Evolutionary conservation across 2,797 vertebrate species (phyloP), one percentile per base, ranked within the genome.

Genomic region (Rachycentron canadum): DNA sequence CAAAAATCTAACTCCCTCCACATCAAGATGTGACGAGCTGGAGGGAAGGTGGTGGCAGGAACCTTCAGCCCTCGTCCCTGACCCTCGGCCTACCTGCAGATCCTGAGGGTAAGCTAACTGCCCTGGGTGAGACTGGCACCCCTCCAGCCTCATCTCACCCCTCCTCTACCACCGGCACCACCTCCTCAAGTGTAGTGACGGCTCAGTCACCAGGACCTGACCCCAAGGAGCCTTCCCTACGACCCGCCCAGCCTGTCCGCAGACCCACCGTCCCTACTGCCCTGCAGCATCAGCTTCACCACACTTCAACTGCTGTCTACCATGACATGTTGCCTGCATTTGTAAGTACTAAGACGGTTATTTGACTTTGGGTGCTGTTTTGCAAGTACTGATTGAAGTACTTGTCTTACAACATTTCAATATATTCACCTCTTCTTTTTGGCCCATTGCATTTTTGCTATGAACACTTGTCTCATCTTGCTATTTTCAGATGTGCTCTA

Each of bases 21-120:
- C 50, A 38, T 69, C 17, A 89, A 99, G 98, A 99, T 94, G 98
- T 99, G 91, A 98, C 98, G 10, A 99, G 98, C 94, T 99, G 98
- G 98, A 97, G 98, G 97, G 98, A 99, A 97, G 98, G 98, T 92
- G 98, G 98, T 92, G 97, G 98, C 95, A 97, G 98, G 95, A 99
- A 96, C 95, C 96, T 98, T 84, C 96, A 95, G 76, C 95, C 96
- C 86, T 90, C 92, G 16, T 89, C 92, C 67, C 83, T 94, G 78
- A 91, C 92, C 78, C 89, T 92, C 30, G 76, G 92, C 83, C 84
- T 91, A 67, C 90, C 94, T 83, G 76, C 92, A 64, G 95, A 96
- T 47, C 82, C 94, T 28, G 95, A 96, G 93, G 92, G 84, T 82
- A 96, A 96, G 77, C 61, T 72, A 84, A 86, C 89, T 88, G 88